Evolutionary conservation across 2,797 vertebrate species (phyloP).

Genomic region (Tragelaphus eurycerus): DNA sequence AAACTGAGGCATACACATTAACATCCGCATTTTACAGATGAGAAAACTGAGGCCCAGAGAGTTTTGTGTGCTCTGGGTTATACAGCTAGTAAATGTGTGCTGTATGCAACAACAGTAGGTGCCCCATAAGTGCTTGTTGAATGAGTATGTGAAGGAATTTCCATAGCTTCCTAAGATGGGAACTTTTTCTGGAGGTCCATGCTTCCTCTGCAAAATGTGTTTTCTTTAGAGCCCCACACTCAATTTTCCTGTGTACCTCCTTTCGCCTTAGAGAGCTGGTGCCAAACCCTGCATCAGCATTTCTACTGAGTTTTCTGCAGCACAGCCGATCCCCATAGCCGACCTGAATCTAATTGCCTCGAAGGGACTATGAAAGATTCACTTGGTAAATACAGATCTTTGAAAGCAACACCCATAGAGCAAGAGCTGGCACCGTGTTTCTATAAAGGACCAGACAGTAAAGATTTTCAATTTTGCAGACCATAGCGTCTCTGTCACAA

Average conservation of each 20-base stretch:
- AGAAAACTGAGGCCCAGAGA: background rate
- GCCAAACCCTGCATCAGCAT: background rate
- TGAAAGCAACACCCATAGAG: background rate
- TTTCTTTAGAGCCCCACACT: background rate
- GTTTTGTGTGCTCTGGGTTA: background rate
- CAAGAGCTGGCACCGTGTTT: background rate
- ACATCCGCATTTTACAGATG: background rate
- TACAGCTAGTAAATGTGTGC: background rate
- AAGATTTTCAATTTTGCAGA: background rate
- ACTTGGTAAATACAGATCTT: background rate
- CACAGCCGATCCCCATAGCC: background rate
- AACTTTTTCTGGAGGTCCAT: background rate
- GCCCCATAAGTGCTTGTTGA: background rate
- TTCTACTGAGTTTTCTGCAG: background rate
- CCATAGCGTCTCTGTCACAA: background rate
- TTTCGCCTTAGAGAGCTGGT: background rate
- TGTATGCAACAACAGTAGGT: background rate
- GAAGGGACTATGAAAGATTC: background rate
- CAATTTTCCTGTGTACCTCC: background rate
- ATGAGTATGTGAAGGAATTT: background rate
- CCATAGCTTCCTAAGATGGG: background rate
- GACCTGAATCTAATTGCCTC: background rate
- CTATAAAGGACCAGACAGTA: background rate
- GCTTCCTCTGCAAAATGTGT: background rate
- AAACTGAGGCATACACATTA: background rate